Conservation (phyloP, 2,888 invertebrate species). For the Leistus spinibarbis region DNA sequence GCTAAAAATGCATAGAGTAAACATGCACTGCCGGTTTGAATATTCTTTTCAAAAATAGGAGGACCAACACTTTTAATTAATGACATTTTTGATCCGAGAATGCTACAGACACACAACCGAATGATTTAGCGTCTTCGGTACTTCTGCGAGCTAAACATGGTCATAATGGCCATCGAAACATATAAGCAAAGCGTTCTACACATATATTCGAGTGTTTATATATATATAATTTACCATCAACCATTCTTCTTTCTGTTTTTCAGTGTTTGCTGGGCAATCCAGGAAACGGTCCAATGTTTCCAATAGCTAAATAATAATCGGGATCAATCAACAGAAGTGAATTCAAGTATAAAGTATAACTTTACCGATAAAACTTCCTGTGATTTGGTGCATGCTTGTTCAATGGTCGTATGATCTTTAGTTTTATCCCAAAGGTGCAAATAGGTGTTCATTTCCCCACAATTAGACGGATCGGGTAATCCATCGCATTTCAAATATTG, state of each 20-base stretch:
- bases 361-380: conserved; percentile 57
- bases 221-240: conserved; percentile 44
- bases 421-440: conserved; percentile 60
- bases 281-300: conserved; percentile 49
- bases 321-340: background rate
- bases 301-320: conserved; percentile 48
- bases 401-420: conserved; percentile 54
- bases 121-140: background rate
- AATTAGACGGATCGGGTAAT: conserved; percentile 60
- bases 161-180: background rate
- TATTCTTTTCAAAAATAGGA: too few relatives aligned
- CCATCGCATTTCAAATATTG: conserved; percentile 62
- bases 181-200: background rate
- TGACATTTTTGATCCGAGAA: too few relatives aligned
- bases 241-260: conserved; percentile 47
- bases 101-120: too few relatives aligned
- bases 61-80: too few relatives aligned
- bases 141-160: background rate
- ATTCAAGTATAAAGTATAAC: conserved; percentile 25
- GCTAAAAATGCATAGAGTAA: too few relatives aligned
- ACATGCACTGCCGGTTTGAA: too few relatives aligned
- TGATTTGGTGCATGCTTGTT: conserved; percentile 55
- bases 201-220: background rate
- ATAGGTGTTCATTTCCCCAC: conserved; percentile 62
- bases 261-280: conserved; percentile 47